Conservation (phyloP, 2,888 invertebrate species). For the Thyatira batis region DNA sequence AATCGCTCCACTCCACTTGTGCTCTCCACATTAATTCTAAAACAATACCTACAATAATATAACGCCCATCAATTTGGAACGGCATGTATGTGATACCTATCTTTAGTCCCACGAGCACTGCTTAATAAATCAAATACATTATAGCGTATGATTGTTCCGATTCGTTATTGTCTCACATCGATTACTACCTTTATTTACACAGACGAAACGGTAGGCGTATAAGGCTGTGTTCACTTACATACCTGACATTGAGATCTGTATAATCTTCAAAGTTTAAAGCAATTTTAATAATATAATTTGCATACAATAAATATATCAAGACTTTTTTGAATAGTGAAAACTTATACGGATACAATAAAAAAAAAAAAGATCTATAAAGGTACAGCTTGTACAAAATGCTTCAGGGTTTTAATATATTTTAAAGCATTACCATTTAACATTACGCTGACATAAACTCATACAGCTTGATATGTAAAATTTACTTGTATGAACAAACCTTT, state of each 20-base stretch:
- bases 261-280: neutral
- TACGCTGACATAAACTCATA: too few species aligned
- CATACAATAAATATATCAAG: too few species aligned
- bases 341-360: too few species aligned
- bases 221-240: slow-evolving; percentile 18
- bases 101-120: slow-evolving; percentile 44
- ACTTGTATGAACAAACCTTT: slow-evolving; percentile 1
- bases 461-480: neutral
- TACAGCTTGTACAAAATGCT: too few species aligned
- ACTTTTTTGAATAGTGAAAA: too few species aligned
- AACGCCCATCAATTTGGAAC: slow-evolving; percentile 46
- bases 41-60: slow-evolving; percentile 43
- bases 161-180: slow-evolving; percentile 73
- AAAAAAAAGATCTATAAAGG: too few species aligned
- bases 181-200: slow-evolving; percentile 68
- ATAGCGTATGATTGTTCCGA: slow-evolving; percentile 68
- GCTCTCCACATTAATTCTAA: slow-evolving; percentile 18
- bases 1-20: slow-evolving; percentile 3
- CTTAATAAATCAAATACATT: slow-evolving; percentile 77
- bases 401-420: too few species aligned
- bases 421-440: too few species aligned
- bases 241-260: neutral
- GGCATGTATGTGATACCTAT: slow-evolving; percentile 39
- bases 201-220: slow-evolving; percentile 55
- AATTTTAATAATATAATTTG: too few species aligned